phyloP scores from a whole-genome alignment of 2,113 vertebrate genomes.

The Poeciliopsis prolifica region DNA sequence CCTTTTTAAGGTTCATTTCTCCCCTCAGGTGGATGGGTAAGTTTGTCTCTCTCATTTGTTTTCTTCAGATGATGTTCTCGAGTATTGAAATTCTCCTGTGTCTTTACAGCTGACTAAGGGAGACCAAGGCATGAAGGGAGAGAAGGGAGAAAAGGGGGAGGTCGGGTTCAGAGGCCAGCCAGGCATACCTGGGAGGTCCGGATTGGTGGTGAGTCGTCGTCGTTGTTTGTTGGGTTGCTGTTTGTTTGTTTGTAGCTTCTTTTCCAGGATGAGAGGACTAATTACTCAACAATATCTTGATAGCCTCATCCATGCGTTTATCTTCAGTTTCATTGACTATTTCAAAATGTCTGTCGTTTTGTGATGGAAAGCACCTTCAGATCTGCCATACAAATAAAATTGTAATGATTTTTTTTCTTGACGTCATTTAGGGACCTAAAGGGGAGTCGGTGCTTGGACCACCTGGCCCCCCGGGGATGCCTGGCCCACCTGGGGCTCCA shows the following conservation, averaged over 20 bases:
- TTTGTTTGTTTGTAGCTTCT: not conserved
- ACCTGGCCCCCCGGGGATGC: slow-evolving; percentile 85
- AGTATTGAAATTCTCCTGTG: not conserved
- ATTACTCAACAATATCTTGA: too few relatives aligned
- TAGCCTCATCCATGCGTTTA: too few relatives aligned
- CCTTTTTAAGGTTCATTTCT: slow-evolving; percentile 47
- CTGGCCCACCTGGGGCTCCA: slow-evolving; percentile 87
- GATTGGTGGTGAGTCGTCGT: slow-evolving; percentile 81
- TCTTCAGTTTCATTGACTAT: too few relatives aligned
- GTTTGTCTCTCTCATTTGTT: slow-evolving; percentile 19
- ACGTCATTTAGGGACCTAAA: slow-evolving; percentile 86
- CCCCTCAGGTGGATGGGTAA: slow-evolving; percentile 55
- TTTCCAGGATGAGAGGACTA: too few relatives aligned
- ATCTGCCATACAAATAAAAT: too few relatives aligned
- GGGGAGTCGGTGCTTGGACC: slow-evolving; percentile 87
- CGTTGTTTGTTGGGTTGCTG: not conserved
- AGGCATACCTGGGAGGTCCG: slow-evolving; percentile 85
- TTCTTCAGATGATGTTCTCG: not conserved
- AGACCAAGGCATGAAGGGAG: slow-evolving; percentile 76
- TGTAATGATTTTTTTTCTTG: not conserved
- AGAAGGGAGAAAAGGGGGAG: slow-evolving; percentile 89
- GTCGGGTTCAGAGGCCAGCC: slow-evolving; percentile 76
- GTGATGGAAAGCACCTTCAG: too few relatives aligned
- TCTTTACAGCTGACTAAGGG: slow-evolving; percentile 77
- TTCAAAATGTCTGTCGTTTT: too few relatives aligned